Evolutionary conservation across 2,888 invertebrate species (phyloP).

Genomic region (Gonocerus acuteangulatus): DNA sequence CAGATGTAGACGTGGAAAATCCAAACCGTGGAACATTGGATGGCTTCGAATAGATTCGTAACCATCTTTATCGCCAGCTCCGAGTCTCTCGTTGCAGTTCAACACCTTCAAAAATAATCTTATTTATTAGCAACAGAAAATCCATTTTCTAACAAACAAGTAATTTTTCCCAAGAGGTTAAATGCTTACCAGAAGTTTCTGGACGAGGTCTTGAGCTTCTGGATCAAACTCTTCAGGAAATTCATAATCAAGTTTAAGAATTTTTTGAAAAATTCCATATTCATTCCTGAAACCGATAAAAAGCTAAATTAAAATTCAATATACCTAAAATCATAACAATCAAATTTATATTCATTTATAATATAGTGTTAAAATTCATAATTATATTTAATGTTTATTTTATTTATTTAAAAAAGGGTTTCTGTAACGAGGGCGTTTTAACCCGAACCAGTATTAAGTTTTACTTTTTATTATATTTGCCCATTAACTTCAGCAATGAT

Average conservation of each 20-base stretch:
- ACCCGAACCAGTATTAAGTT: too few relatives aligned
- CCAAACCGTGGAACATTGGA: constrained; percentile 73
- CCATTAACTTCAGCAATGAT: too few relatives aligned
- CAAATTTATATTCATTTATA: too few relatives aligned
- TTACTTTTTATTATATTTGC: too few relatives aligned
- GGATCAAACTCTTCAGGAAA: constrained; percentile 87
- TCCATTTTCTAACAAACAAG: constrained; percentile 1
- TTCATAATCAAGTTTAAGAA: constrained; percentile 79
- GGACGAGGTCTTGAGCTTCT: constrained; percentile 79
- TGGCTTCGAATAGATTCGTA: constrained; percentile 81
- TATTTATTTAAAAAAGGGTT: too few relatives aligned
- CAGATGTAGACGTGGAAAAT: constrained; percentile 64
- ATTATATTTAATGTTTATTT: too few relatives aligned
- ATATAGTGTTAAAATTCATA: too few relatives aligned
- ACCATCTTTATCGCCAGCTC: constrained; percentile 61
- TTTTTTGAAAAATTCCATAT: constrained; percentile 93
- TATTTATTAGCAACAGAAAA: not conserved
- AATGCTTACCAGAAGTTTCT: constrained; percentile 60
- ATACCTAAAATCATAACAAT: too few relatives aligned
- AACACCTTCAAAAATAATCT: constrained; percentile 48
- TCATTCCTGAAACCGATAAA: constrained; percentile 59
- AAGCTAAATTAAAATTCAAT: not conserved
- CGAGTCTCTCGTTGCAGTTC: constrained; percentile 71
- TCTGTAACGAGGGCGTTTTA: too few relatives aligned
- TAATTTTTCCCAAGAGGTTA: not conserved